phyloP scores from a whole-genome alignment of 2,797 vertebrate species.

The Semotilus atromaculatus region DNA sequence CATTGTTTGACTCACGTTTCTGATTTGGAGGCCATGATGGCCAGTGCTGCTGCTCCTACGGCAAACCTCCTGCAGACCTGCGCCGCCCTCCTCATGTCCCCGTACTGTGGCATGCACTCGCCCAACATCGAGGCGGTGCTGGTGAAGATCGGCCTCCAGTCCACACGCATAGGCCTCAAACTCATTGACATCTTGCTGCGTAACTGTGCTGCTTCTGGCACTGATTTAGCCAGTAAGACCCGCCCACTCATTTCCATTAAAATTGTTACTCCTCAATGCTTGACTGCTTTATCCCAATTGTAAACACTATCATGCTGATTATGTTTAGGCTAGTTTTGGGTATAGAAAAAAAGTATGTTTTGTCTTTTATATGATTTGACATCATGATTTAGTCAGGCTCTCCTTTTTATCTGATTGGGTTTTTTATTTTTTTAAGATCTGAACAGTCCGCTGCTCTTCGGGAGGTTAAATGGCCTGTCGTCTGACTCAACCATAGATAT shows the following conservation, averaged over 20 bases:
- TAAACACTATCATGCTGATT: not conserved
- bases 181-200: slow-evolving; percentile 97
- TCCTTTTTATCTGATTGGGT: not conserved
- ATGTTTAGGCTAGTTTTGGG: not conserved
- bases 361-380: not conserved
- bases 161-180: slow-evolving; percentile 93
- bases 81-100: slow-evolving; percentile 96
- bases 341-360: not conserved
- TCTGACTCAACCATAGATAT: slow-evolving; percentile 99
- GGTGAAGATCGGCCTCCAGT: slow-evolving; percentile 98
- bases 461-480: slow-evolving; percentile 95
- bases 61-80: slow-evolving; percentile 98
- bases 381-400: not conserved
- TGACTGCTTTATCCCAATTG: not conserved
- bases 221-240: slow-evolving; percentile 90
- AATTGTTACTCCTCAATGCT: not conserved
- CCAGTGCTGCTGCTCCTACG: slow-evolving; percentile 95
- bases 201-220: slow-evolving; percentile 96
- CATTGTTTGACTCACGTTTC: slow-evolving; percentile 98
- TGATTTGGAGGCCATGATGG: slow-evolving; percentile 98
- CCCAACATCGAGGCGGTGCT: slow-evolving; percentile 98
- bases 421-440: slow-evolving; percentile 80
- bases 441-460: slow-evolving; percentile 97
- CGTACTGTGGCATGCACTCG: slow-evolving; percentile 99
- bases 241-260: not conserved